These are phyloP conservation scores for Eidolon helvum DNA, from an alignment of 2,113 vertebrate genomes.

Conservation along the genomic window DNA sequence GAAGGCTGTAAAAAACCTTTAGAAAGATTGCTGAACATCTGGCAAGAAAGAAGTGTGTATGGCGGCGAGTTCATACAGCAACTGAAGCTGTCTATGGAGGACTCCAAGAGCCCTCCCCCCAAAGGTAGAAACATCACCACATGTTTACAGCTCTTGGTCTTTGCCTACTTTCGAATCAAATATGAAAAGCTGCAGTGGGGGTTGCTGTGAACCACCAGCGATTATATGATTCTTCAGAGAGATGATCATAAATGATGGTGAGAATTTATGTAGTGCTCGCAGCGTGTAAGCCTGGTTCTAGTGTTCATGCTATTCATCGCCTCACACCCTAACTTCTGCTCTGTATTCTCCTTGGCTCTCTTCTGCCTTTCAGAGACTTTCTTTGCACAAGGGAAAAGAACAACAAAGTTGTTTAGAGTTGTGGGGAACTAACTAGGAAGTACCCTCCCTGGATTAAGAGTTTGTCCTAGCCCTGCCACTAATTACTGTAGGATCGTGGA, in stretches of 20 bases:
- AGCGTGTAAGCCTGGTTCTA: slow-evolving; percentile 51
- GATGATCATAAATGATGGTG: slow-evolving; percentile 75
- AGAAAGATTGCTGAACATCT: slow-evolving; percentile 97
- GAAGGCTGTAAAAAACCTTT: slow-evolving; percentile 95
- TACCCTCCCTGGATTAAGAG: background rate
- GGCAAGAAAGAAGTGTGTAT: slow-evolving; percentile 97
- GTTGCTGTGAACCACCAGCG: slow-evolving; percentile 70
- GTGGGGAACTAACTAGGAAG: background rate
- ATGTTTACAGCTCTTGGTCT: slow-evolving; percentile 78
- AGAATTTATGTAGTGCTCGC: slow-evolving; percentile 62
- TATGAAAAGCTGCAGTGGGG: slow-evolving; percentile 74
- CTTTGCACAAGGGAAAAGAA: background rate
- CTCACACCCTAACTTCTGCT: background rate
- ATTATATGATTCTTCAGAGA: slow-evolving; percentile 71
- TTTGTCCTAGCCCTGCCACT: background rate
- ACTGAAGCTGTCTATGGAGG: slow-evolving; percentile 95
- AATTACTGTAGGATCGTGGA: background rate
- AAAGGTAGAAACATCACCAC: slow-evolving; percentile 86
- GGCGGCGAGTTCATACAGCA: slow-evolving; percentile 97
- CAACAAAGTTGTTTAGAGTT: background rate
- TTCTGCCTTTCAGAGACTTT: slow-evolving; percentile 37
- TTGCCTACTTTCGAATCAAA: slow-evolving; percentile 70
- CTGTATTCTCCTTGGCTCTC: background rate
- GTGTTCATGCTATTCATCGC: slow-evolving; percentile 18
- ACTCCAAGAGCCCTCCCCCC: slow-evolving; percentile 93